A percentile compares a stretch with the other conserved stretches of the same genome.
These are phyloP conservation scores for Lymantria monacha DNA, from an alignment of 2,888 invertebrate species.

Conservation along the genomic window DNA sequence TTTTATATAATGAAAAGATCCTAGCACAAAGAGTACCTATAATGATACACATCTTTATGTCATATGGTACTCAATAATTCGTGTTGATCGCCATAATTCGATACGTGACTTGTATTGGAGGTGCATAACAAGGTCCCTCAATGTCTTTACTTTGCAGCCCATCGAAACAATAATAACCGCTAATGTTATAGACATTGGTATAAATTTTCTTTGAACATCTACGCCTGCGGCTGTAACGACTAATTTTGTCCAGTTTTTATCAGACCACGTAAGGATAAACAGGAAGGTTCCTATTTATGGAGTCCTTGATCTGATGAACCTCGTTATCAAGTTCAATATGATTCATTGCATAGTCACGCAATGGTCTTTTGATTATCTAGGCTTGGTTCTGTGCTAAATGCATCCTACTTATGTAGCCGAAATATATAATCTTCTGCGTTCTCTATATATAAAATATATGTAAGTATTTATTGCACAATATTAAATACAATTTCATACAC, in stretches of 20 bases:
- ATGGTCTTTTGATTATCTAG: slow-evolving; percentile 10
- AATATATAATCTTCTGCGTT: too few species aligned
- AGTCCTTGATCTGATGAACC: slow-evolving; percentile 52
- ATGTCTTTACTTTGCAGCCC: slow-evolving; percentile 16
- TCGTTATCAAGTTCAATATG: slow-evolving; percentile 50
- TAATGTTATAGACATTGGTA: slow-evolving; percentile 31
- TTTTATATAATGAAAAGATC: too few species aligned
- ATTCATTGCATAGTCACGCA: slow-evolving; percentile 29
- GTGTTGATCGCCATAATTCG: slow-evolving; percentile 61
- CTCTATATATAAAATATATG: too few species aligned
- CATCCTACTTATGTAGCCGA: too few species aligned
- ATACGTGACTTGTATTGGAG: slow-evolving; percentile 62
- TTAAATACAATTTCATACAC: too few species aligned
- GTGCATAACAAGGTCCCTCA: slow-evolving; percentile 44
- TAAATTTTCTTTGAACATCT: slow-evolving; percentile 27
- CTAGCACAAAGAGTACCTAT: not conserved
- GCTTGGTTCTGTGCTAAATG: too few species aligned
- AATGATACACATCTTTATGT: slow-evolving; percentile 36
- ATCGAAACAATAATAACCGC: slow-evolving; percentile 22
- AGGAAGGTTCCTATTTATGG: slow-evolving; percentile 66
- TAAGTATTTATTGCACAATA: too few species aligned
- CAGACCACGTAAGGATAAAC: slow-evolving; percentile 61
- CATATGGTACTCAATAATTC: slow-evolving; percentile 53
- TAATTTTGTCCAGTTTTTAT: slow-evolving; percentile 46
- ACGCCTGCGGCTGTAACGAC: slow-evolving; percentile 15